phyloP scores from a whole-genome alignment of 2,888 invertebrate genomes.

The Idaea aversata region DNA sequence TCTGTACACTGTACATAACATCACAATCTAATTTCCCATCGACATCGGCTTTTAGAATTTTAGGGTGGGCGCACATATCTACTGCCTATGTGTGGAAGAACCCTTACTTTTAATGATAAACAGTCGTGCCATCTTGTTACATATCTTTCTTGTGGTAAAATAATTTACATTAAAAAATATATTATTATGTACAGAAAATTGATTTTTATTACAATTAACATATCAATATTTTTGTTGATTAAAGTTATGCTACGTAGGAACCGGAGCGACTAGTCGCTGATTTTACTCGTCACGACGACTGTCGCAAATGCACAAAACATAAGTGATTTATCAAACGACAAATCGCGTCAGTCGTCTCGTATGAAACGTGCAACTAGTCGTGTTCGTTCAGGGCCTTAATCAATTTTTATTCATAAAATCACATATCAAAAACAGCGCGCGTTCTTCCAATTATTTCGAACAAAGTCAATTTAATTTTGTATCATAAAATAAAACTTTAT shows the following conservation, averaged over 20 bases:
- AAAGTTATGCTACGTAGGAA: background rate
- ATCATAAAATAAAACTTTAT: slow-evolving; percentile 10
- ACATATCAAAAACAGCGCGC: slow-evolving; percentile 9
- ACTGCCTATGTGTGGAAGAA: background rate
- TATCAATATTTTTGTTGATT: background rate
- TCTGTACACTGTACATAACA: slow-evolving; percentile 18
- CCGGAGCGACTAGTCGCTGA: background rate
- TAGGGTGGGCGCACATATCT: background rate
- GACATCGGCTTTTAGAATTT: slow-evolving; percentile 6
- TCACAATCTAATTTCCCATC: slow-evolving; percentile 20
- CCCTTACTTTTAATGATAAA: background rate
- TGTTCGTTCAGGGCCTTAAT: background rate
- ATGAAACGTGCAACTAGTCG: background rate
- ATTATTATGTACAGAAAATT: background rate
- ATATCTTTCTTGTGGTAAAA: slow-evolving; percentile 1
- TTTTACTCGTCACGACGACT: background rate
- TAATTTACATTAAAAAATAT: background rate
- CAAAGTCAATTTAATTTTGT: slow-evolving; percentile 1
- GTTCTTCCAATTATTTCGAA: background rate
- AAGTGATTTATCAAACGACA: background rate
- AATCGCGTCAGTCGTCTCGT: background rate
- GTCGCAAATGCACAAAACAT: too few relatives aligned
- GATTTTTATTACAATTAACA: background rate
- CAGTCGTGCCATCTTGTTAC: background rate
- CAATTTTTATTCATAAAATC: background rate